Evolutionary conservation across 2,888 invertebrate genomes (phyloP).

Genomic region (Scaptomyza parva): DNA sequence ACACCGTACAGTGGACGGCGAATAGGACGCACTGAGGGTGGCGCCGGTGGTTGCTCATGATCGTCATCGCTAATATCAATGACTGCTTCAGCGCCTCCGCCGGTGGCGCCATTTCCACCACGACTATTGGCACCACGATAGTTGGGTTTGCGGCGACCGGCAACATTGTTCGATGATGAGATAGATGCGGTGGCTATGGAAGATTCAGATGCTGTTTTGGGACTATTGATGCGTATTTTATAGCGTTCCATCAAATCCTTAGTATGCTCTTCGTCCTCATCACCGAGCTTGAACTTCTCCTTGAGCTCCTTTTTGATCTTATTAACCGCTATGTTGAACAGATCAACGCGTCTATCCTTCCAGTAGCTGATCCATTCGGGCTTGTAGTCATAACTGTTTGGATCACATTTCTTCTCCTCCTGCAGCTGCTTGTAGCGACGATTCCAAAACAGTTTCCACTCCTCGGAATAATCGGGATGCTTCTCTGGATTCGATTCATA

Average conservation of each 20-base stretch:
- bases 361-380: conserved; percentile 95
- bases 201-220: conserved; percentile 12
- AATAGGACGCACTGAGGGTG: conserved; percentile 22
- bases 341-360: conserved; percentile 92
- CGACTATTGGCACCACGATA: conserved; percentile 40
- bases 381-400: conserved; percentile 92
- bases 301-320: conserved; percentile 89
- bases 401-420: conserved; percentile 87
- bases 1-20: conserved; percentile 46
- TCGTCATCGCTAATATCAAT: conserved; percentile 84
- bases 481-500: conserved; percentile 95
- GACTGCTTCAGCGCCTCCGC: conserved; percentile 43
- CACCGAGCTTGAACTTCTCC: conserved; percentile 86
- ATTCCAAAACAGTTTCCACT: conserved; percentile 97
- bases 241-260: conserved; percentile 83
- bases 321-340: conserved; percentile 90
- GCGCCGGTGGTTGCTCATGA: conserved; percentile 27
- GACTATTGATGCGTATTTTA: conserved; percentile 74
- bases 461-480: conserved; percentile 94
- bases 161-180: not conserved
- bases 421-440: conserved; percentile 92
- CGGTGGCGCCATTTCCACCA: conserved; percentile 7
- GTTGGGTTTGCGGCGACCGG: conserved; percentile 54
- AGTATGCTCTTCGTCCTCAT: conserved; percentile 84
- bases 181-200: not conserved